Conservation (phyloP, 2,888 invertebrate genomes). For the Morpho deidamia region DNA sequence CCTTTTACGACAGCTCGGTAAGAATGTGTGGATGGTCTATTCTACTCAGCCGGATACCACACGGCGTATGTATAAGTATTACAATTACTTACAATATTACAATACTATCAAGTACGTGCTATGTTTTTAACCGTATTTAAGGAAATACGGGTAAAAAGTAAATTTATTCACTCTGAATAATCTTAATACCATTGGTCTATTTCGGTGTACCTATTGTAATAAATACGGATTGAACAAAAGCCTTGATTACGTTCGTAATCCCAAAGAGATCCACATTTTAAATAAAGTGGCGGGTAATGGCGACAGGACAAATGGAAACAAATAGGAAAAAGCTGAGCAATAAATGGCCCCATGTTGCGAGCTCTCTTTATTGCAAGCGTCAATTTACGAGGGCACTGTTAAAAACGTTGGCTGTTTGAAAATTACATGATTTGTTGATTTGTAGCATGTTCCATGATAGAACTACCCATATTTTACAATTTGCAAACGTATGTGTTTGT, state of each 20-base stretch:
- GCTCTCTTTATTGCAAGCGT: slow-evolving; percentile 45
- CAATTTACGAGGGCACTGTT: slow-evolving; percentile 39
- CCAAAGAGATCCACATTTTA: slow-evolving; percentile 37
- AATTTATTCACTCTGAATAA: no score
- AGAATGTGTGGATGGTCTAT: no score
- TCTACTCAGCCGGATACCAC: no score
- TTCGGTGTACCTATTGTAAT: not conserved
- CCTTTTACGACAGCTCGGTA: no score
- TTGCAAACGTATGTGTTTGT: no score
- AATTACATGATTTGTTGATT: slow-evolving; percentile 15
- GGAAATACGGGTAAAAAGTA: no score
- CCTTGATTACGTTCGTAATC: slow-evolving; percentile 51
- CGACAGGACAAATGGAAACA: slow-evolving; percentile 59
- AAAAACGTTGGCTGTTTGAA: slow-evolving; percentile 20
- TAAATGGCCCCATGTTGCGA: slow-evolving; percentile 45
- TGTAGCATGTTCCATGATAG: not conserved
- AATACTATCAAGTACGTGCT: no score
- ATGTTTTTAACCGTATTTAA: no score
- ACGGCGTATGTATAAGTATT: no score
- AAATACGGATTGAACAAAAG: slow-evolving; percentile 37
- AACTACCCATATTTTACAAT: no score
- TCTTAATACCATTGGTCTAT: not conserved
- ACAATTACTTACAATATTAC: no score
- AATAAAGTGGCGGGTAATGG: slow-evolving; percentile 56
- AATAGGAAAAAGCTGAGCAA: slow-evolving; percentile 53